phyloP scores from a whole-genome alignment of 92 coral and sea anemone species.

The Parazoanthus swiftii region DNA sequence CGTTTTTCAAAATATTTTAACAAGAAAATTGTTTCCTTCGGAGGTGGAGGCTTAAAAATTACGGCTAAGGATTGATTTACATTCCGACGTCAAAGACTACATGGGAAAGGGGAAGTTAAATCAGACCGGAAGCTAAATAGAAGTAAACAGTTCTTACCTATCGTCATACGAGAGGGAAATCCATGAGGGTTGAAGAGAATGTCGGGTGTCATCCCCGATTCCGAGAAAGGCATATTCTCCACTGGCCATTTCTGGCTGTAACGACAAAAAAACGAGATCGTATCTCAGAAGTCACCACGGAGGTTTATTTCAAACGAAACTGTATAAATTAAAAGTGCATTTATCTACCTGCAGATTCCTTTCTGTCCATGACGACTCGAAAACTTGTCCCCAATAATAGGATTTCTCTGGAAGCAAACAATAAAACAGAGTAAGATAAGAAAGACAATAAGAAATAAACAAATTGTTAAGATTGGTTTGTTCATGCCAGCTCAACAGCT shows the following conservation, averaged over 20 bases:
- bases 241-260: conserved; percentile 97
- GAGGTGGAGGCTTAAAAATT: too few species aligned
- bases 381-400: conserved; percentile 98
- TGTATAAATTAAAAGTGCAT: too few species aligned
- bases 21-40: too few species aligned
- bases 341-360: conserved; percentile 90
- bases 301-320: background rate
- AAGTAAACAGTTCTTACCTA: conserved; percentile 62
- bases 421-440: too few species aligned
- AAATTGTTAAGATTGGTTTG: too few species aligned
- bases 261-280: background rate
- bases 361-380: conserved; percentile 99
- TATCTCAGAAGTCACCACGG: too few species aligned
- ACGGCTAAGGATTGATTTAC: too few species aligned
- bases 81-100: too few species aligned
- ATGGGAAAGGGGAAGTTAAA: too few species aligned
- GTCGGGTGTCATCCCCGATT: conserved; percentile 99
- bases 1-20: too few species aligned
- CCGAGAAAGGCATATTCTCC: conserved; percentile 97
- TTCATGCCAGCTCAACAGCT: too few species aligned
- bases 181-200: conserved; percentile 98
- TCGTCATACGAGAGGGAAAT: conserved; percentile 99
- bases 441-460: too few species aligned
- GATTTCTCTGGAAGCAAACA: conserved; percentile 75
- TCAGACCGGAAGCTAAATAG: background rate